phyloP scores from a whole-genome alignment of 2,888 invertebrate species.

The Zygaena filipendulae region DNA sequence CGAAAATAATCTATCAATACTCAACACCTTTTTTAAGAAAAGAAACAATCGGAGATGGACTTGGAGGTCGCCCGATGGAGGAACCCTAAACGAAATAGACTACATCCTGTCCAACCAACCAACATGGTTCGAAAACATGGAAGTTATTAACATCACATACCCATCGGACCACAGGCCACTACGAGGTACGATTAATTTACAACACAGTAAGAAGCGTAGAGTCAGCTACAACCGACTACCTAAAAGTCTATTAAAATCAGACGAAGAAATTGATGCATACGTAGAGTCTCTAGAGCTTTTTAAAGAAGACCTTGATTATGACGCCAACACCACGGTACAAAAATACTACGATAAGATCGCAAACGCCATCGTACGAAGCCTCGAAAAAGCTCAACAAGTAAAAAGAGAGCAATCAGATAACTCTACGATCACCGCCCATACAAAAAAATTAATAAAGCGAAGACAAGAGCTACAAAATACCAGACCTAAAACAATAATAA shows the following conservation, averaged over 20 bases:
- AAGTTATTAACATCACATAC: constrained; percentile 8
- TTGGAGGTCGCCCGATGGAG: constrained; percentile 4
- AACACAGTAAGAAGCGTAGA: constrained; percentile 2
- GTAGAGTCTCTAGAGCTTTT: too few species aligned
- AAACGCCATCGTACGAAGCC: not conserved
- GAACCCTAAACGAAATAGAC: constrained; percentile 10
- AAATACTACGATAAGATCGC: constrained; percentile 1
- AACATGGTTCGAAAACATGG: constrained; percentile 4
- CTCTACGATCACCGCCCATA: constrained; percentile 5
- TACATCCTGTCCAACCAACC: constrained; percentile 8
- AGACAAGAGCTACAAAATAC: constrained; percentile 8
- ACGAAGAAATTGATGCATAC: too few species aligned
- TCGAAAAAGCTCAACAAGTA: not conserved
- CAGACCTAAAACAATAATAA: constrained; percentile 5
- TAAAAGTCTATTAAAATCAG: too few species aligned
- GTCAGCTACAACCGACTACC: too few species aligned
- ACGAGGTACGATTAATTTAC: constrained; percentile 6
- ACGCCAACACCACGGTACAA: too few species aligned
- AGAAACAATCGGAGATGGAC: constrained; percentile 2
- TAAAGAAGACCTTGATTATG: too few species aligned
- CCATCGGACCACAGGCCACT: constrained; percentile 9
- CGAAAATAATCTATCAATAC: constrained; percentile 2
- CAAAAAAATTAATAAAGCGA: constrained; percentile 6
- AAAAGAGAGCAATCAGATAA: too few species aligned
- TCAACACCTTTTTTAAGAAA: constrained; percentile 5